phyloP scores from a whole-genome alignment of 1,140 invertebrate species.

The Gryon sp. region DNA sequence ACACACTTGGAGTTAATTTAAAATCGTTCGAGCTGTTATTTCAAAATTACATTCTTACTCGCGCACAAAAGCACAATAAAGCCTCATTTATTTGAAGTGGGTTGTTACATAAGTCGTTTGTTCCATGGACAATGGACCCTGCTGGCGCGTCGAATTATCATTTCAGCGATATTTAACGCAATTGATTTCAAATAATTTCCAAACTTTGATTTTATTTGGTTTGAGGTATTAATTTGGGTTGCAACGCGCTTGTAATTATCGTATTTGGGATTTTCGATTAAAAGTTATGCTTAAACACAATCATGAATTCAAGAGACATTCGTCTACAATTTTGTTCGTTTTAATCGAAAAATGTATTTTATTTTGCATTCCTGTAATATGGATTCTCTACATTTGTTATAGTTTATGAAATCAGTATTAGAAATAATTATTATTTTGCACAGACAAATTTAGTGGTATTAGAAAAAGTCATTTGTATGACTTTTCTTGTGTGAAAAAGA shows the following conservation, averaged over 20 bases:
- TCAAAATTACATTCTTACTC: constrained; percentile 46
- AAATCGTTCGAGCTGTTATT: constrained; percentile 46
- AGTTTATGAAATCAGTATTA: no score
- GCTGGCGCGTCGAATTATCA: constrained; percentile 49
- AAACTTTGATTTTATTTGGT: constrained; percentile 35
- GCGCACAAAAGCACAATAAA: constrained; percentile 41
- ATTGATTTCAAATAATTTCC: constrained; percentile 48
- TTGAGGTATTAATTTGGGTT: constrained; percentile 33
- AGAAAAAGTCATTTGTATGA: no score
- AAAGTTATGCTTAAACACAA: no score
- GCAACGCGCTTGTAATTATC: constrained; percentile 15
- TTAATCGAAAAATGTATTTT: no score
- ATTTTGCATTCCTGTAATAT: no score
- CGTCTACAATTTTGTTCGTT: no score
- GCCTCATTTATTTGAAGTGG: constrained; percentile 49
- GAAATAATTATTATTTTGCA: no score
- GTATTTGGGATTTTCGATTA: no score
- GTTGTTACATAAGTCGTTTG: constrained; percentile 57
- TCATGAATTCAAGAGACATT: no score
- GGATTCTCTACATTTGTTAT: no score
- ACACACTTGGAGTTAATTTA: constrained; percentile 43
- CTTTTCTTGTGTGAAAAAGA: no score
- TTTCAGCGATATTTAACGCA: constrained; percentile 52
- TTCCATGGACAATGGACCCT: constrained; percentile 34
- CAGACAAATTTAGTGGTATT: no score